Evolutionary conservation across 2,888 invertebrate species (phyloP).

Genomic region (Listrodromus nycthemerus): DNA sequence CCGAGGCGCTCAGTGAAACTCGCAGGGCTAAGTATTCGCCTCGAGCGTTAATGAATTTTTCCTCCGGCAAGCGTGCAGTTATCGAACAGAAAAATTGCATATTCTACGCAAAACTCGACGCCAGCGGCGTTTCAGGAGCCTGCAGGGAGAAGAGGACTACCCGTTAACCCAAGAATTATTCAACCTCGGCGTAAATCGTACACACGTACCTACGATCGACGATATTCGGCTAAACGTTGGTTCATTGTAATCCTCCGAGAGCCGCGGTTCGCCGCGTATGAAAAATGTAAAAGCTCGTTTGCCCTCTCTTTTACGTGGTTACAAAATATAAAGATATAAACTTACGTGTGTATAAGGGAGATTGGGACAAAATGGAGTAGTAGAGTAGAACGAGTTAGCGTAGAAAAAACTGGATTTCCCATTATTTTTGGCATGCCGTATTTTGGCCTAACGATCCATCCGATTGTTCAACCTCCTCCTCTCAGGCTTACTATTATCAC

Average conservation of each 20-base stretch:
- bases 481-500: no score
- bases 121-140: background rate
- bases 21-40: constrained; percentile 1
- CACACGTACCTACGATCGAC: constrained; percentile 3
- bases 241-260: constrained; percentile 4
- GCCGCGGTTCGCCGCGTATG: background rate
- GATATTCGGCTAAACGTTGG: constrained; percentile 3
- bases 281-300: background rate
- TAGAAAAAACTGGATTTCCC: no score
- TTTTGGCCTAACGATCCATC: no score
- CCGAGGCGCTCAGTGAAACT: background rate
- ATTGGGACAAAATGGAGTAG: no score
- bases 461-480: no score
- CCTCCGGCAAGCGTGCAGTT: constrained; percentile 35
- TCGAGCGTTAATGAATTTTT: constrained; percentile 54
- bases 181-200: background rate
- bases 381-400: no score
- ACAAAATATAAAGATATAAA: background rate
- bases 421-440: no score
- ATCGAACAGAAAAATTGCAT: constrained; percentile 50
- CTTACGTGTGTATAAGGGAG: background rate
- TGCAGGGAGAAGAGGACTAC: background rate
- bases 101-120: background rate
- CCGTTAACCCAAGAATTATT: constrained; percentile 1
- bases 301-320: background rate